Percentiles rank a stretch among this genome's conserved stretches.
Conservation (phyloP, 2,888 invertebrate species). For the Pheosia gnoma region DNA sequence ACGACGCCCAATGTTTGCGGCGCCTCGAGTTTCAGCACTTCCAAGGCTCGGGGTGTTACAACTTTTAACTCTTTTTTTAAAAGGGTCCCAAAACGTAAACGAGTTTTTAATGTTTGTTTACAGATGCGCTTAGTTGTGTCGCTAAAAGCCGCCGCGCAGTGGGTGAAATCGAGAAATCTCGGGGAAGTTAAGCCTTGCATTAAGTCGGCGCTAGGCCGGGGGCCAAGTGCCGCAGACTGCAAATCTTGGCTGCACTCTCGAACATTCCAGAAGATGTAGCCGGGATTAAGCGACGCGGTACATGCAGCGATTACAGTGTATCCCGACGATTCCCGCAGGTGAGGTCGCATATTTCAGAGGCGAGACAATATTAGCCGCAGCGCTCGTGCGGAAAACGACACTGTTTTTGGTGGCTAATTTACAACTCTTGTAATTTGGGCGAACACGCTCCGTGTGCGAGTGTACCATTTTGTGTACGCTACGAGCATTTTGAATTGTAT, state of each 20-base stretch:
- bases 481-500: conserved; percentile 63
- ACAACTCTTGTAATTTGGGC: conserved; percentile 71
- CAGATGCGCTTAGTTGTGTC: conserved; percentile 53
- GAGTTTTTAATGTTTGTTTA: conserved; percentile 69
- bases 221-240: conserved; percentile 78
- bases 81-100: conserved; percentile 71
- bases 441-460: conserved; percentile 61
- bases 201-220: conserved; percentile 72
- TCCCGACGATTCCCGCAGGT: conserved; percentile 73
- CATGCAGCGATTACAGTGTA: conserved; percentile 80
- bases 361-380: conserved; percentile 82
- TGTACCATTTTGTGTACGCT: conserved; percentile 55
- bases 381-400: conserved; percentile 85
- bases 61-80: conserved; percentile 67
- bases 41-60: conserved; percentile 64
- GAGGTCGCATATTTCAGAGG: conserved; percentile 77
- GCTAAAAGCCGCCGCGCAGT: conserved; percentile 47
- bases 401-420: conserved; percentile 80
- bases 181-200: conserved; percentile 68
- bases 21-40: conserved; percentile 55
- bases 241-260: conserved; percentile 81
- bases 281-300: conserved; percentile 79
- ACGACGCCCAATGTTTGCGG: conserved; percentile 77
- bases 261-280: conserved; percentile 81
- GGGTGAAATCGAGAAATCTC: conserved; percentile 55